Evolutionary conservation across 2,797 vertebrate genomes (phyloP).

Genomic region (Anabacerthia variegaticeps): DNA sequence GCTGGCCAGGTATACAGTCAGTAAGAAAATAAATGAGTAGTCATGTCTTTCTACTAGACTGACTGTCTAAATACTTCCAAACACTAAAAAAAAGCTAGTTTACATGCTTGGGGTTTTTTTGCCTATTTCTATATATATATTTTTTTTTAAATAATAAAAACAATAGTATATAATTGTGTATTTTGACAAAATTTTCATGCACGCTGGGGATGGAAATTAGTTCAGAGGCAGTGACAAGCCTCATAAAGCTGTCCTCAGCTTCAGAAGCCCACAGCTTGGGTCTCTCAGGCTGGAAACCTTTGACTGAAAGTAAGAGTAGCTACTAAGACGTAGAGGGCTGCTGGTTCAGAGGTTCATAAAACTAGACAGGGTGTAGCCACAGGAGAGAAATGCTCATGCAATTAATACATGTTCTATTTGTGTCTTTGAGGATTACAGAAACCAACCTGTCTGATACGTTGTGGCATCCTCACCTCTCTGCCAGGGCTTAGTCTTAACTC

Average conservation of each 20-base stretch:
- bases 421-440: conserved; percentile 44
- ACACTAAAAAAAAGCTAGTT: background rate
- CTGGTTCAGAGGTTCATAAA: conserved; percentile 35
- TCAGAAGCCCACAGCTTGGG: background rate
- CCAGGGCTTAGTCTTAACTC: background rate
- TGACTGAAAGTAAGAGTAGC: conserved; percentile 44
- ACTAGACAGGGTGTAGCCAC: conserved; percentile 48
- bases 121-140: background rate
- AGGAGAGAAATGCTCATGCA: conserved; percentile 6
- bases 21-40: background rate
- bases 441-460: conserved; percentile 18
- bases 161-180: background rate
- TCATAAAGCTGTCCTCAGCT: background rate
- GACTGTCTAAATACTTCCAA: background rate
- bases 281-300: background rate
- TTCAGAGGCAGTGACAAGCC: background rate
- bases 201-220: background rate
- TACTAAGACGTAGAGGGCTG: background rate
- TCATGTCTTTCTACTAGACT: background rate
- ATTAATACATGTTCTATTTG: conserved; percentile 37
- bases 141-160: background rate
- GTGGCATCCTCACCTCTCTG: conserved; percentile 8
- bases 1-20: background rate
- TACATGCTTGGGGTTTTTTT: background rate
- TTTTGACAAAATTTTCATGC: background rate